A percentile compares a stretch with the other conserved stretches of the same genome.
Evolutionary conservation across 1,140 invertebrate genomes (phyloP).

Genomic region (Polypedilum vanderplanki): DNA sequence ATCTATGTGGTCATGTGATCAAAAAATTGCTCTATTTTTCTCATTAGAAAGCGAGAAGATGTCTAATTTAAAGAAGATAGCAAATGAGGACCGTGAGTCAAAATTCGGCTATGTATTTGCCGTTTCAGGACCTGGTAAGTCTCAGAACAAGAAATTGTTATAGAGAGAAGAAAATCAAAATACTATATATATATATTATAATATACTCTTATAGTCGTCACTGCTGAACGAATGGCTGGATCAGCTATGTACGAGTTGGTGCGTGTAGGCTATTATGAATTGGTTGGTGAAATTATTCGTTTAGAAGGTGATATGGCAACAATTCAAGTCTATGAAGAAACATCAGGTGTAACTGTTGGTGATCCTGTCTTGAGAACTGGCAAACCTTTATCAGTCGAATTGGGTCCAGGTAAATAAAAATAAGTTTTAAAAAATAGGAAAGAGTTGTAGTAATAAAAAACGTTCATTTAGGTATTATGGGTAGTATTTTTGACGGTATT

Average conservation of each 20-base stretch:
- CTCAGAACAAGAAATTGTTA: neutral
- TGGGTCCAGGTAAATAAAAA: slow-evolving; percentile 82
- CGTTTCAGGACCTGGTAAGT: slow-evolving; percentile 92
- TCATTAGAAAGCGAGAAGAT: slow-evolving; percentile 34
- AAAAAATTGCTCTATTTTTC: neutral
- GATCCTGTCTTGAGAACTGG: slow-evolving; percentile 76
- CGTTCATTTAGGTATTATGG: slow-evolving; percentile 62
- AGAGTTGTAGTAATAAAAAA: neutral
- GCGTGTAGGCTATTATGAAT: slow-evolving; percentile 59
- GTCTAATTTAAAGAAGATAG: slow-evolving; percentile 62
- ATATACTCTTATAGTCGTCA: slow-evolving; percentile 35
- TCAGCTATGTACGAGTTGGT: slow-evolving; percentile 61
- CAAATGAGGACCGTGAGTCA: slow-evolving; percentile 78
- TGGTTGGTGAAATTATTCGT: slow-evolving; percentile 71
- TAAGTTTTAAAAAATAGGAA: too few relatives aligned
- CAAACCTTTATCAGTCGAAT: slow-evolving; percentile 74
- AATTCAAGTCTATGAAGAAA: slow-evolving; percentile 73
- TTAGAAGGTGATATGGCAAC: slow-evolving; percentile 52
- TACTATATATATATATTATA: too few relatives aligned
- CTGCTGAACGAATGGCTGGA: slow-evolving; percentile 41
- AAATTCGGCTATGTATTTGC: slow-evolving; percentile 93
- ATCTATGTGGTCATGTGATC: too few relatives aligned
- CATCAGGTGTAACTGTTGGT: slow-evolving; percentile 77
- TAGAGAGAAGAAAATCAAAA: too few relatives aligned
- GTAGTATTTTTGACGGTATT: slow-evolving; percentile 99